Percentiles rank a stretch among this genome's conserved stretches.
These are phyloP conservation scores for Aphrophora alni DNA, from an alignment of 2,888 invertebrate species.

Conservation along the genomic window DNA sequence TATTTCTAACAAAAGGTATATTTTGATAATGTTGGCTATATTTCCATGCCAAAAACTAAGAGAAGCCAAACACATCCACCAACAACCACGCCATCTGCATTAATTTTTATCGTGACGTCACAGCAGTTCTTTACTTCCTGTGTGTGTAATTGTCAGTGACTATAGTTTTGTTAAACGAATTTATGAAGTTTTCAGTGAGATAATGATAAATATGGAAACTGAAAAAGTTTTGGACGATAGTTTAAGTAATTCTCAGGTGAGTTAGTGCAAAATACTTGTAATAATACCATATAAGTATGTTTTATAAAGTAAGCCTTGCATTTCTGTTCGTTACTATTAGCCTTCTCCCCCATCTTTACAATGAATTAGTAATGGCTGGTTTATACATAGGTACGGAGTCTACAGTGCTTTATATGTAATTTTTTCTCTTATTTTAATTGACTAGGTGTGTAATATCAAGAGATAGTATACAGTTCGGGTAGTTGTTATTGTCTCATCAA, in stretches of 20 bases:
- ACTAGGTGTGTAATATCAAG: too few species aligned
- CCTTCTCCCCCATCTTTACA: not conserved
- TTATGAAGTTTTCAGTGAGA: slow-evolving; percentile 47
- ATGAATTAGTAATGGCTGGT: not conserved
- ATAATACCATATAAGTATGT: not conserved
- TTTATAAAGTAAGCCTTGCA: not conserved
- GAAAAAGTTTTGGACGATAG: slow-evolving; percentile 88
- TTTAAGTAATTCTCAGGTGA: slow-evolving; percentile 71
- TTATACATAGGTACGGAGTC: not conserved
- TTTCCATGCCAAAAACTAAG: not conserved
- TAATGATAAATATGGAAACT: slow-evolving; percentile 83
- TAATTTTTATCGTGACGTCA: slow-evolving; percentile 35
- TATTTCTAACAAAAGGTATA: too few species aligned
- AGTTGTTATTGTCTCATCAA: too few species aligned
- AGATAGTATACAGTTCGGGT: not conserved
- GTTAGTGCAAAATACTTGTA: slow-evolving; percentile 35
- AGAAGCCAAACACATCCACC: not conserved
- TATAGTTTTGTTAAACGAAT: slow-evolving; percentile 42
- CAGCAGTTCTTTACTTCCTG: slow-evolving; percentile 49
- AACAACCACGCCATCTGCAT: slow-evolving; percentile 2
- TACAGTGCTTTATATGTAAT: not conserved
- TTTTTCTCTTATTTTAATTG: not conserved
- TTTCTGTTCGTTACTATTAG: not conserved
- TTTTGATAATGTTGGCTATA: not conserved
- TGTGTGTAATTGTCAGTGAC: slow-evolving; percentile 45